phyloP scores from a whole-genome alignment of 2,113 vertebrate genomes.

The Sclerurus mexicanus region DNA sequence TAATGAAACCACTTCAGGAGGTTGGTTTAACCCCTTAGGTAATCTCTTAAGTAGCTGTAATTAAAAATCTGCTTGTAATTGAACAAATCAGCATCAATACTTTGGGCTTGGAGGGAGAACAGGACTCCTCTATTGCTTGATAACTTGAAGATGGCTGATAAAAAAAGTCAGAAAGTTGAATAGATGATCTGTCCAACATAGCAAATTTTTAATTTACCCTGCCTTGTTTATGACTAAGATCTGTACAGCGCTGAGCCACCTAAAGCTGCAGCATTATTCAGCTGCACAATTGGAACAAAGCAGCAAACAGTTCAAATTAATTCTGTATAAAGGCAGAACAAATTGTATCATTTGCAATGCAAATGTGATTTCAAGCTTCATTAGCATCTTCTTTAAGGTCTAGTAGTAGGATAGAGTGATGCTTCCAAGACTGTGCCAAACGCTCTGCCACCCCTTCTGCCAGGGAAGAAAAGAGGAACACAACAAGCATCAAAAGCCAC shows the following conservation, averaged over 20 bases:
- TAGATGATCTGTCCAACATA: neutral
- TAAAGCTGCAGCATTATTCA: constrained; percentile 27
- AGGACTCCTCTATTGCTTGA: neutral
- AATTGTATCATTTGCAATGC: constrained; percentile 63
- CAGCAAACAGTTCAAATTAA: constrained; percentile 48
- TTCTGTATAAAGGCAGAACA: constrained; percentile 54
- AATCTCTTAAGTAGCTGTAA: neutral
- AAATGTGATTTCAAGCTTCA: constrained; percentile 56
- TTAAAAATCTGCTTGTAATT: neutral
- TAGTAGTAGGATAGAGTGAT: neutral
- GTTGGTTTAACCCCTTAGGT: neutral
- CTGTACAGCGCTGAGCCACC: neutral
- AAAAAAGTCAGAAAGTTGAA: neutral
- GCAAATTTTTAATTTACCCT: neutral
- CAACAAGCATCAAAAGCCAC: neutral
- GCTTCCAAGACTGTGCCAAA: neutral
- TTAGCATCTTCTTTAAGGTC: constrained; percentile 33
- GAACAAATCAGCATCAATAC: neutral
- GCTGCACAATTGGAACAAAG: constrained; percentile 48
- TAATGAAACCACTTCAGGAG: neutral
- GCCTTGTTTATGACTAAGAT: neutral
- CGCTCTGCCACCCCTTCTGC: neutral
- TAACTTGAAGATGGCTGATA: neutral
- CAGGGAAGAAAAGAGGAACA: neutral
- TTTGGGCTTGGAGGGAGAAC: neutral